These are phyloP conservation scores for Cephalotes varians DNA, from an alignment of 2,888 invertebrate species.

Conservation along the genomic window DNA sequence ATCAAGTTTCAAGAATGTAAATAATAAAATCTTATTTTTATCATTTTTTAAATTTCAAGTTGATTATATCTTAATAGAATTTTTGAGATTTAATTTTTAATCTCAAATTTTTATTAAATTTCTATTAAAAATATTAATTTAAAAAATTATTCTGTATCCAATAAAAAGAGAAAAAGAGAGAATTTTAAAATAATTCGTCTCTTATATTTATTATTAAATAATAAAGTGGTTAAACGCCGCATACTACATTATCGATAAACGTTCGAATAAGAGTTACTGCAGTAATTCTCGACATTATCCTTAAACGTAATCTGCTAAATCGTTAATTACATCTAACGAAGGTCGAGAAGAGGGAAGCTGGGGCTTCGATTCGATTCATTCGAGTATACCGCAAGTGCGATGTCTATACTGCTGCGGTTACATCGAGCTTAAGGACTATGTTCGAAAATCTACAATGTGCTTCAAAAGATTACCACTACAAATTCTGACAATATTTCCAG, in stretches of 20 bases:
- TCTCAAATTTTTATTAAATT: neutral
- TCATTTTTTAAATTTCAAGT: neutral
- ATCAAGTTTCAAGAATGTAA: neutral
- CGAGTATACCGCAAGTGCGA: conserved; percentile 34
- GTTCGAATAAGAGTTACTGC: conserved; percentile 7
- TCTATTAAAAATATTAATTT: neutral
- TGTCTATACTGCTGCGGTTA: conserved; percentile 19
- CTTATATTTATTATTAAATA: conserved; percentile 16
- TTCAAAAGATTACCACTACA: neutral
- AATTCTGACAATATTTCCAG: neutral
- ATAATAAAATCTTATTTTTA: neutral
- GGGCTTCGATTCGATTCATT: conserved; percentile 39
- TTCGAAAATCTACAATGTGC: conserved; percentile 1
- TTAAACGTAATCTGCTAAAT: conserved; percentile 42
- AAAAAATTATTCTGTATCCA: neutral
- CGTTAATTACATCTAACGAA: conserved; percentile 35
- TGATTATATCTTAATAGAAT: neutral
- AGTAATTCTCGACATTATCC: conserved; percentile 20
- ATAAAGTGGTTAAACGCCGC: neutral
- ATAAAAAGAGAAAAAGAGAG: neutral
- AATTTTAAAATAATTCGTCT: neutral
- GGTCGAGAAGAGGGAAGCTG: neutral
- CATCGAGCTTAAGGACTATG: conserved; percentile 4
- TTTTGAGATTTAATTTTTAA: neutral
- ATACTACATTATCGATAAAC: conserved; percentile 2